Evolutionary conservation across 2,888 invertebrate genomes (phyloP).

Genomic region (Bellardia pandia): DNA sequence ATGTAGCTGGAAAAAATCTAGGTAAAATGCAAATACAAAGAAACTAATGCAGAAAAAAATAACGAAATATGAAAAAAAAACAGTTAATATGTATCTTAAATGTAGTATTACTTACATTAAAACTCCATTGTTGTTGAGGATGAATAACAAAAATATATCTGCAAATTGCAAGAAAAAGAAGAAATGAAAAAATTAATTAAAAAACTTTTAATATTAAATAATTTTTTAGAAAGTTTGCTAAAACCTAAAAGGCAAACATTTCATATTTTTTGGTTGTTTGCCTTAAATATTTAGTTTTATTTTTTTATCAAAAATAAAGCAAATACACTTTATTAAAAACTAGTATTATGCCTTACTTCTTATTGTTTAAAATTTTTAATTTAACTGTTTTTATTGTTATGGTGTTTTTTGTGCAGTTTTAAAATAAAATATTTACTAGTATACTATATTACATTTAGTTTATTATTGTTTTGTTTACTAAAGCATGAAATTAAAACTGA

Average conservation of each 20-base stretch:
- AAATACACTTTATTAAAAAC: not conserved
- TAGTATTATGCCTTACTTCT: not conserved
- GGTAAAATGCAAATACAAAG: constrained; percentile 29
- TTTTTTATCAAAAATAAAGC: not conserved
- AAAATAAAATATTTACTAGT: constrained; percentile 7
- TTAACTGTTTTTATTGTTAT: not conserved
- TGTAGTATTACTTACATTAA: constrained; percentile 50
- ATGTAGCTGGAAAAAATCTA: constrained; percentile 17
- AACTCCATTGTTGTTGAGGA: constrained; percentile 48
- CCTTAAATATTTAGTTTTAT: constrained; percentile 10
- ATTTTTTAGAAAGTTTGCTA: constrained; percentile 14
- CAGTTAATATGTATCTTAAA: not conserved
- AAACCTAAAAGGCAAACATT: not conserved
- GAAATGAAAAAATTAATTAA: constrained; percentile 3
- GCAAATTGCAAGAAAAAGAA: constrained; percentile 35
- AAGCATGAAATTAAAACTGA: constrained; percentile 70
- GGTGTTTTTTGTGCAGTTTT: not conserved
- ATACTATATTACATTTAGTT: constrained; percentile 54
- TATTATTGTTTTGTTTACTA: constrained; percentile 66
- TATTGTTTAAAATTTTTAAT: not conserved
- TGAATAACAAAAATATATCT: constrained; percentile 24
- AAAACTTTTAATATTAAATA: constrained; percentile 32
- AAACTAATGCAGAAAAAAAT: not conserved
- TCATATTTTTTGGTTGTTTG: not conserved
- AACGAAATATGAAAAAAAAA: constrained; percentile 27